Percentiles rank a stretch among this genome's conserved stretches.
Conservation (phyloP, 2,888 invertebrate genomes). For the Hylaea fasciaria region DNA sequence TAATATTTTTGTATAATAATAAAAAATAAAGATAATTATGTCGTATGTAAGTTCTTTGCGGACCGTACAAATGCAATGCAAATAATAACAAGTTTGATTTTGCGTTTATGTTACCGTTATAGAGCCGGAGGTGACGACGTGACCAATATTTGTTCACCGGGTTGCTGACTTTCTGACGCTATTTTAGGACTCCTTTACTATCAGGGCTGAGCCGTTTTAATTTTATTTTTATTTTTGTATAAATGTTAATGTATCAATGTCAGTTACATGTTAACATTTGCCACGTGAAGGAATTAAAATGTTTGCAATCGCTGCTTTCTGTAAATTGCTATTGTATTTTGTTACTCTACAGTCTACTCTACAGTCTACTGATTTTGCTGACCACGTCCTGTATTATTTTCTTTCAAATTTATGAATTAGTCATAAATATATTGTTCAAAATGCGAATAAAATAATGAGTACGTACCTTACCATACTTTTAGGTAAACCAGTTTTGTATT, state of each 20-base stretch:
- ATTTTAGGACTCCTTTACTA: constrained; percentile 17
- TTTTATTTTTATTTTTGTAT: no score
- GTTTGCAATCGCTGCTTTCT: neutral
- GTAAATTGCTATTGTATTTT: neutral
- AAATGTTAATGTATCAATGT: no score
- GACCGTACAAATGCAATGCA: constrained; percentile 14
- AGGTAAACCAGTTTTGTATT: neutral
- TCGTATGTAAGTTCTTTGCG: constrained; percentile 26
- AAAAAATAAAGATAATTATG: no score
- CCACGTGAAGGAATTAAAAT: neutral
- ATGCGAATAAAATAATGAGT: no score
- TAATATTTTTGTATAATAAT: neutral
- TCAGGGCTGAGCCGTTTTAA: constrained; percentile 23
- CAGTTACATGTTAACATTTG: no score
- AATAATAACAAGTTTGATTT: constrained; percentile 30
- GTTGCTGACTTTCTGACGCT: constrained; percentile 16
- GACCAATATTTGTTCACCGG: constrained; percentile 33
- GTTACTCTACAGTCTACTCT: neutral
- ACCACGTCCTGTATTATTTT: no score
- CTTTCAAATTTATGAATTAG: no score
- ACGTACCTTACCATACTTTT: no score
- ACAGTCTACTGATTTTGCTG: no score
- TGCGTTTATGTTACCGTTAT: constrained; percentile 30
- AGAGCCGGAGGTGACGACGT: constrained; percentile 14
- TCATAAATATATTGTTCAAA: no score